A percentile compares a stretch with the other conserved stretches of the same genome.
Conservation (phyloP, 2,888 invertebrate genomes). For the Aphodius granarius region DNA sequence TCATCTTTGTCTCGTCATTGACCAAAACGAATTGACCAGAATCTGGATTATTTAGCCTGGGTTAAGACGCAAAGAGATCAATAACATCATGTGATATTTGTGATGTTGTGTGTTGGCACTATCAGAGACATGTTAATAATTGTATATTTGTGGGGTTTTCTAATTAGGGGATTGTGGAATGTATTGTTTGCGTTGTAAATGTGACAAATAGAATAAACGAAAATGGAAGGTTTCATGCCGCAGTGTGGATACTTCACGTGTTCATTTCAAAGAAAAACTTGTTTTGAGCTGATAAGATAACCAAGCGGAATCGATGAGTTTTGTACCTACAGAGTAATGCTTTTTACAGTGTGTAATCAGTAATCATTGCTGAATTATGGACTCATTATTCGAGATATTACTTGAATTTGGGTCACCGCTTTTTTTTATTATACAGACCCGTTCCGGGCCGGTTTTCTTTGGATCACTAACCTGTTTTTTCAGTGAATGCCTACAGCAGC, state of each 20-base stretch:
- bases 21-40: background rate
- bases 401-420: background rate
- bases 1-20: no score
- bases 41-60: background rate
- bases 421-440: background rate
- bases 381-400: background rate
- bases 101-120: constrained; percentile 1
- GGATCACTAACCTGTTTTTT: constrained; percentile 51
- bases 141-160: no score
- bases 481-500: constrained; percentile 50
- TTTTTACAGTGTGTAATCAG: constrained; percentile 44
- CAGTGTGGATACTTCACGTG: constrained; percentile 2
- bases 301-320: constrained; percentile 7
- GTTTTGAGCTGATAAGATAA: background rate
- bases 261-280: background rate
- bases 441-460: background rate
- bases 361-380: constrained; percentile 2
- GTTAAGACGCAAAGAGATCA: background rate
- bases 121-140: no score
- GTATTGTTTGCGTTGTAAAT: no score
- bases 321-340: no score
- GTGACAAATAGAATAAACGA: constrained; percentile 25
- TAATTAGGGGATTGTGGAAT: no score
- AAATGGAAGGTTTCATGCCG: constrained; percentile 24
- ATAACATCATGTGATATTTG: background rate